Evolutionary conservation across 2,888 invertebrate species (phyloP).

Genomic region (Prosapia bicincta): DNA sequence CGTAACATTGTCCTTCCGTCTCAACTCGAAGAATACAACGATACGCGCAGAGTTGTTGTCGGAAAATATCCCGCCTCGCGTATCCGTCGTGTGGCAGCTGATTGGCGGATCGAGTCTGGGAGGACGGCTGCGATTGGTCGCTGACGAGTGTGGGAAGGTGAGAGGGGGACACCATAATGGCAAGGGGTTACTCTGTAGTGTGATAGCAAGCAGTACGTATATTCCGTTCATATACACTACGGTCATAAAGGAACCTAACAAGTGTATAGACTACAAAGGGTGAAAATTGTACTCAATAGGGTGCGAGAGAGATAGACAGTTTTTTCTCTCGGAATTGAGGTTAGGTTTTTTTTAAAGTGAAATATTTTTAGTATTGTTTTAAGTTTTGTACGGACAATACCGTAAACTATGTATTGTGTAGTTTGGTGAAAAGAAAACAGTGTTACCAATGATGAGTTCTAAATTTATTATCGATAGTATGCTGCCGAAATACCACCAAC

Average conservation of each 20-base stretch:
- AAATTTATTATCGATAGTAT: slow-evolving; percentile 98
- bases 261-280: slow-evolving; percentile 24
- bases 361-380: neutral
- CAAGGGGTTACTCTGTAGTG: slow-evolving; percentile 48
- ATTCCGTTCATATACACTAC: slow-evolving; percentile 25
- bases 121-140: slow-evolving; percentile 49
- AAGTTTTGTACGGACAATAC: neutral
- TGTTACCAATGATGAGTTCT: slow-evolving; percentile 70
- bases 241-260: slow-evolving; percentile 27
- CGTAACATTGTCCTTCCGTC: neutral
- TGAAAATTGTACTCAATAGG: slow-evolving; percentile 17
- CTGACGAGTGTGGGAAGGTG: slow-evolving; percentile 11
- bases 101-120: slow-evolving; percentile 45
- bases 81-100: slow-evolving; percentile 5
- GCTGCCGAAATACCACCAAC: slow-evolving; percentile 88
- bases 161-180: slow-evolving; percentile 47
- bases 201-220: slow-evolving; percentile 25
- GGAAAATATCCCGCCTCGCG: neutral
- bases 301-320: slow-evolving; percentile 11
- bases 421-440: slow-evolving; percentile 4
- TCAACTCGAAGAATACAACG: neutral
- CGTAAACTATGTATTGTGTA: slow-evolving; percentile 11
- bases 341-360: slow-evolving; percentile 11
- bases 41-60: neutral
- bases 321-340: slow-evolving; percentile 14